A percentile compares a stretch with the other conserved stretches of the same genome.
Evolutionary conservation across 2,113 vertebrate genomes (phyloP).

Genomic region (Eidolon helvum): DNA sequence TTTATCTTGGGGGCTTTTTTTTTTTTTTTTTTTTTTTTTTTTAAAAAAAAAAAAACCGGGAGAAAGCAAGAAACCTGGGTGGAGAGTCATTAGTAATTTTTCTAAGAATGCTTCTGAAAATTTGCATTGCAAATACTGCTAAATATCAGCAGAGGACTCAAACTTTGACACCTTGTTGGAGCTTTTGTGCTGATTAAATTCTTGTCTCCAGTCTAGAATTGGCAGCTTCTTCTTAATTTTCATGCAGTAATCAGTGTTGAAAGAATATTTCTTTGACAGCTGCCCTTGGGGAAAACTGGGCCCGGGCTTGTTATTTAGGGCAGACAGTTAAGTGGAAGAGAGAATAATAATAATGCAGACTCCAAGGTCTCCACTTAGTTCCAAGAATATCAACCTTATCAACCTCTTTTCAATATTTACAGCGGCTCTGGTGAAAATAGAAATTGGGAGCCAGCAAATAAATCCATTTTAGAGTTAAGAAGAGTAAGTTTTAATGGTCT

Average conservation of each 20-base stretch:
- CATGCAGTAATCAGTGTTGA: slow-evolving; percentile 55
- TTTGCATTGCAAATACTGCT: slow-evolving; percentile 50
- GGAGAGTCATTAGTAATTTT: background rate
- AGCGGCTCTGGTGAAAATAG: slow-evolving; percentile 57
- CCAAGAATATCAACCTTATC: slow-evolving; percentile 65
- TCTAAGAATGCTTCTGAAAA: slow-evolving; percentile 34
- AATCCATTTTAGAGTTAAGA: slow-evolving; percentile 29
- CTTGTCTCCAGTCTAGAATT: slow-evolving; percentile 34
- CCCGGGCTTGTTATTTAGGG: slow-evolving; percentile 57
- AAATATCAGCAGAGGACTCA: slow-evolving; percentile 1
- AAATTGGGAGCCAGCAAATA: slow-evolving; percentile 69
- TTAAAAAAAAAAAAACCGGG: too few relatives aligned
- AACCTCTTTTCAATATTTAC: slow-evolving; percentile 66
- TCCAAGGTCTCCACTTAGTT: slow-evolving; percentile 51
- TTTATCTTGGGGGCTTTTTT: background rate
- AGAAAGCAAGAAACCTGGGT: background rate
- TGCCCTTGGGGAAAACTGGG: slow-evolving; percentile 59
- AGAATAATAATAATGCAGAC: slow-evolving; percentile 48
- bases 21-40: background rate
- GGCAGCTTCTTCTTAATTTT: slow-evolving; percentile 68
- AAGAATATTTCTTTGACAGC: slow-evolving; percentile 70
- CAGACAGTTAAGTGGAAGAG: slow-evolving; percentile 7
- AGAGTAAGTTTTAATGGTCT: background rate
- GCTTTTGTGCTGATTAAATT: slow-evolving; percentile 20
- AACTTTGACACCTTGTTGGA: slow-evolving; percentile 44